A percentile compares a stretch with the other conserved stretches of the same genome.
These are phyloP conservation scores for Aegotheles bennettii DNA, from an alignment of 2,113 vertebrate species.

Conservation along the genomic window DNA sequence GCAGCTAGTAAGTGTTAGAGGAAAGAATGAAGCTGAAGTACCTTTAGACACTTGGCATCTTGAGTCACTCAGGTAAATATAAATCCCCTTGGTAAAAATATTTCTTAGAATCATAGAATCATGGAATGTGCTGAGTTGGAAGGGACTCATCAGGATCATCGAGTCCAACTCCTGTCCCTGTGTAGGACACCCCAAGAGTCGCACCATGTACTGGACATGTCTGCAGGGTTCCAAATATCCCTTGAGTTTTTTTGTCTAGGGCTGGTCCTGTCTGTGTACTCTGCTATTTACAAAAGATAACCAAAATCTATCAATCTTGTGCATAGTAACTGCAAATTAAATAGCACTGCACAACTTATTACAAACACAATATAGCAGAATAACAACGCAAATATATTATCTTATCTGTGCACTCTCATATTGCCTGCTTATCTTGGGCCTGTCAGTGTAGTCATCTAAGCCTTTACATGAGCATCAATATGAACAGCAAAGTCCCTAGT, in stretches of 20 bases:
- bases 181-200: too few species aligned
- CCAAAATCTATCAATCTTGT: not conserved
- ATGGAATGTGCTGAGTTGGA: too few species aligned
- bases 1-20: not conserved
- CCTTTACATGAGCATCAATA: not conserved
- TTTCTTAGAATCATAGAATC: too few species aligned
- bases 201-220: not conserved
- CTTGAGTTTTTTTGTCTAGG: not conserved
- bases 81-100: not conserved
- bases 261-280: not conserved
- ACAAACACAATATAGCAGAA: not conserved
- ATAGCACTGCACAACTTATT: not conserved
- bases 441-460: not conserved
- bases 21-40: not conserved
- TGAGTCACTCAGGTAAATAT: not conserved
- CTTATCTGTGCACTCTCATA: not conserved
- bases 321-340: not conserved
- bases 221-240: not conserved
- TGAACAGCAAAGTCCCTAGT: not conserved
- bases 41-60: not conserved
- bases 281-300: not conserved
- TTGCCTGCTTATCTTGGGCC: not conserved
- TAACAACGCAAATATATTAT: not conserved
- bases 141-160: too few species aligned
- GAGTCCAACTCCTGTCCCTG: too few species aligned